Percentiles rank a stretch among this genome's conserved stretches.
Conservation (phyloP, 2,888 invertebrate species). For the Colostygia pectinataria region DNA sequence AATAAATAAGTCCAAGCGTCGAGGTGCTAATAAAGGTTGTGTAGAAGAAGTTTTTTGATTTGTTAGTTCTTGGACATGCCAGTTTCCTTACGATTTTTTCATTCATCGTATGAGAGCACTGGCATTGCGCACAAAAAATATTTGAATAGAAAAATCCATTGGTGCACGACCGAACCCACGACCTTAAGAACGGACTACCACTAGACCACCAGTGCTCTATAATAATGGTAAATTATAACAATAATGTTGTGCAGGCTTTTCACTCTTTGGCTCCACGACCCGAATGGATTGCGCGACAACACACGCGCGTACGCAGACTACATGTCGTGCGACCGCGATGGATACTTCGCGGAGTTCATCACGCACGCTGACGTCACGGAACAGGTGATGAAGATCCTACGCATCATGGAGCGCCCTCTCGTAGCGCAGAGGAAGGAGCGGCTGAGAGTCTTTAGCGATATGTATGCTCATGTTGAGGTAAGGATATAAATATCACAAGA, state of each 20-base stretch:
- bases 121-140: too few species aligned
- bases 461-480: constrained; percentile 74
- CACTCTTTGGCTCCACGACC: constrained; percentile 72
- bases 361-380: constrained; percentile 68
- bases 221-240: too few species aligned
- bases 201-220: too few species aligned
- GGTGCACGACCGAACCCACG: too few species aligned
- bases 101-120: too few species aligned
- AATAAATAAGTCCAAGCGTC: too few species aligned
- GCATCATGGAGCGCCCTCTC: constrained; percentile 67
- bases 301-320: constrained; percentile 55
- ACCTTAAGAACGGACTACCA: too few species aligned
- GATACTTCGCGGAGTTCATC: constrained; percentile 67
- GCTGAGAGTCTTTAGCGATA: constrained; percentile 63
- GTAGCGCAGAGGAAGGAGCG: constrained; percentile 63
- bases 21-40: too few species aligned
- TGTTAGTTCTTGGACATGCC: too few species aligned
- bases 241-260: constrained; percentile 50
- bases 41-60: too few species aligned
- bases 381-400: constrained; percentile 64
- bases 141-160: too few species aligned
- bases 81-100: too few species aligned
- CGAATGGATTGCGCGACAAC: constrained; percentile 62
- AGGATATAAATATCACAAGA: neutral
- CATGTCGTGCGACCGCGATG: constrained; percentile 65